Evolutionary conservation across 2,888 invertebrate genomes (phyloP).

Genomic region (Catocala fraxini): DNA sequence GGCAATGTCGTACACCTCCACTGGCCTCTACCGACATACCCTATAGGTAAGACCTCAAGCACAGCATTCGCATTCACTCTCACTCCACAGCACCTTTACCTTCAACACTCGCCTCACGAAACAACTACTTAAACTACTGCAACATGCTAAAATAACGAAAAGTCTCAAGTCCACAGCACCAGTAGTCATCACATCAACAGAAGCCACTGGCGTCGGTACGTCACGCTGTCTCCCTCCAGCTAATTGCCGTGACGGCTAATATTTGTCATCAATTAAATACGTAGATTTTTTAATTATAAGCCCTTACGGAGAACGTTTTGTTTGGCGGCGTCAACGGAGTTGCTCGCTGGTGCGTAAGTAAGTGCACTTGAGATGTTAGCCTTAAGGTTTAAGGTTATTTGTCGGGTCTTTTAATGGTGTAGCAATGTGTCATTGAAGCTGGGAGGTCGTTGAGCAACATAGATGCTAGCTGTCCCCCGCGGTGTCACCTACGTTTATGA

Average conservation of each 20-base stretch:
- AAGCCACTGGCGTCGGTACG: conserved; percentile 46
- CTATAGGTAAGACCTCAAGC: too few relatives aligned
- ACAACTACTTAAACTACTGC: too few relatives aligned
- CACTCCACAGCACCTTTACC: too few relatives aligned
- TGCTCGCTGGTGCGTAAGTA: conserved; percentile 23
- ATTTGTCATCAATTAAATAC: conserved; percentile 82
- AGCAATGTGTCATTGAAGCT: conserved; percentile 8
- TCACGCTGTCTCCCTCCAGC: conserved; percentile 57
- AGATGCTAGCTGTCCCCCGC: too few relatives aligned
- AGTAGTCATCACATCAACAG: neutral
- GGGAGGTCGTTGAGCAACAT: neutral
- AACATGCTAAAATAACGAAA: too few relatives aligned
- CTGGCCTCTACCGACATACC: too few relatives aligned
- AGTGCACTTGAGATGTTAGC: conserved; percentile 18
- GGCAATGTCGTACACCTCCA: too few relatives aligned
- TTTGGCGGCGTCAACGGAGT: conserved; percentile 41
- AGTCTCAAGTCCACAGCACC: neutral
- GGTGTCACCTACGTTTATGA: too few relatives aligned
- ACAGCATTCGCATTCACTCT: too few relatives aligned
- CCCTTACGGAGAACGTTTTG: conserved; percentile 44
- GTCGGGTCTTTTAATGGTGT: conserved; percentile 12
- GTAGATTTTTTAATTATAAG: conserved; percentile 63
- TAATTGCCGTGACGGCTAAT: conserved; percentile 78
- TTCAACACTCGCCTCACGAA: too few relatives aligned
- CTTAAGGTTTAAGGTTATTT: conserved; percentile 8